These are phyloP conservation scores for Cryptotis parvus DNA, from an alignment of 2,113 vertebrate genomes.

Conservation along the genomic window DNA sequence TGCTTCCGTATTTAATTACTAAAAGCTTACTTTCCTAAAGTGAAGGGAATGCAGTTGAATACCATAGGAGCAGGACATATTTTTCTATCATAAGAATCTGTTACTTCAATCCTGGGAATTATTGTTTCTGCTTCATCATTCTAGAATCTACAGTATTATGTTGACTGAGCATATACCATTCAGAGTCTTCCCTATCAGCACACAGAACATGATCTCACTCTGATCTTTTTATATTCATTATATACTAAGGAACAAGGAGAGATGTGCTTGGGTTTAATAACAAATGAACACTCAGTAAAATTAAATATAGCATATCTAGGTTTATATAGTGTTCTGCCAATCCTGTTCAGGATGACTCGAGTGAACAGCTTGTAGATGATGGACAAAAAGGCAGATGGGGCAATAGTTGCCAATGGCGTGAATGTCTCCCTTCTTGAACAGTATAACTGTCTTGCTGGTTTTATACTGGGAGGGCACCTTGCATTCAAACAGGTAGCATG, in stretches of 20 bases:
- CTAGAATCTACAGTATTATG: background rate
- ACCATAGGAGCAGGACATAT: background rate
- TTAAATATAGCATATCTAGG: too few relatives aligned
- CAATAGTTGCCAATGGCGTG: too few relatives aligned
- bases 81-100: background rate
- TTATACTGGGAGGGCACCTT: too few relatives aligned
- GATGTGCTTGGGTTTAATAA: constrained; percentile 25
- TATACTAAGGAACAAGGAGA: background rate
- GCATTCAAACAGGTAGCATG: too few relatives aligned
- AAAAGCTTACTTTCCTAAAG: constrained; percentile 62
- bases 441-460: too few relatives aligned
- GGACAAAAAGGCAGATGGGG: too few relatives aligned
- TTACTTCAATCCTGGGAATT: background rate
- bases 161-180: background rate
- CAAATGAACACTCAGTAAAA: constrained; percentile 51
- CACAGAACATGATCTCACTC: background rate
- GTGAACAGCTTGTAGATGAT: too few relatives aligned
- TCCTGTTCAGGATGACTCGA: too few relatives aligned
- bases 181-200: background rate
- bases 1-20: constrained; percentile 37
- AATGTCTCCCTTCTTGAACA: too few relatives aligned
- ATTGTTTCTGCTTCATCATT: background rate
- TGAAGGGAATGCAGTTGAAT: background rate
- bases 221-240: constrained; percentile 2
- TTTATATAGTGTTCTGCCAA: too few relatives aligned